Base-by-base conservation (phyloP, 92 coral and sea anemone genomes). In the Zoanthus solanderi region DNA sequence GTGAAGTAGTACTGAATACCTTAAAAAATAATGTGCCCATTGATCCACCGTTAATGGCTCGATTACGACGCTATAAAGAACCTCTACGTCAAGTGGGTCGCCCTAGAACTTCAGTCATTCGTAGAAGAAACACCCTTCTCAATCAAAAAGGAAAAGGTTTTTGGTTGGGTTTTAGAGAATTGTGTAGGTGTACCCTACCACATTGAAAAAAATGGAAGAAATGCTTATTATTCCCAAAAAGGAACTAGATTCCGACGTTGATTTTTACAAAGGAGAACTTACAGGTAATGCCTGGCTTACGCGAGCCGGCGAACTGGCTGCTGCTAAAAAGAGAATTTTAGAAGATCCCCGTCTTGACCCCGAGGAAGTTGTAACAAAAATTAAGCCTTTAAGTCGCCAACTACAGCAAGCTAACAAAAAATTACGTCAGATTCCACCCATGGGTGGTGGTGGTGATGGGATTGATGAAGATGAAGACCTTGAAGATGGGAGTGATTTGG, bases 11-110 rank as follows among this genome's bases (percentile, higher is more conserved):
- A 2, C 16, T 82, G 3, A 82, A 63, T 23, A 14, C 32, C 7
- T 30, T 82, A 23, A 18, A 46, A 7, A 66, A 63, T 61, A 68
- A 61, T 46, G 23, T 82, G 5, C 86, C 86, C 29, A 44, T 82
- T 5, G 73, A 68, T 17, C 86, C 86, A 34, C 86, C 86, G 6
- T 44, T 53, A 56, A 66, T 71, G 75, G 86, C 86, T 46, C 73
- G 29, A n/a, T 56, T 82, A 8, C 73, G 75, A 60, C 57, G 30
- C 6, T 61, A 82, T 48, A 82, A 82, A 82, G 75, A 82, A 1
- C 75, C 75, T 4, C 34, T 82, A 16, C 86, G 86, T 46, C 75
- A 82, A 65, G 60, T 82, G 44, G 86, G 75, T 44, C 45, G 18
- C 32, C 86, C 31, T 6, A 82, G 44, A 82, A 42, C 29, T 0